These are phyloP conservation scores for Chironomus tentans DNA, from an alignment of 2,888 invertebrate genomes.

Conservation along the genomic window DNA sequence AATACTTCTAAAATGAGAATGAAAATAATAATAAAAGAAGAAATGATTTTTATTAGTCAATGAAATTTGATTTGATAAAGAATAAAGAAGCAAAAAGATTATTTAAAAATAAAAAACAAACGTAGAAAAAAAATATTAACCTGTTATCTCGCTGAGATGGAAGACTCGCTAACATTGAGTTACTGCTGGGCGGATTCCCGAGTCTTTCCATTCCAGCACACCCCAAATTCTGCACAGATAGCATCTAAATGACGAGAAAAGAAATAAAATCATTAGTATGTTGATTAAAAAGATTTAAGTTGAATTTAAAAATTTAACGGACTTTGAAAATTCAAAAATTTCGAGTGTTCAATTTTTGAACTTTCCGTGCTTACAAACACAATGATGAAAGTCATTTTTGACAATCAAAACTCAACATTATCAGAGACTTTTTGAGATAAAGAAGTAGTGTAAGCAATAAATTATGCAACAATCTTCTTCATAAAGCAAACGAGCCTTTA, in stretches of 20 bases:
- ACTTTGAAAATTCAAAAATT: too few species aligned
- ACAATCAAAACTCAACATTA: too few species aligned
- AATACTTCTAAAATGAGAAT: slow-evolving; percentile 20
- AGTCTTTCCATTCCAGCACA: slow-evolving; percentile 61
- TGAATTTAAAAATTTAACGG: background rate
- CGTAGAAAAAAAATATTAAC: too few species aligned
- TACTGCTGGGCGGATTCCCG: slow-evolving; percentile 45
- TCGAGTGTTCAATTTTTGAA: too few species aligned
- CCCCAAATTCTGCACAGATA: slow-evolving; percentile 64
- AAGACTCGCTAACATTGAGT: slow-evolving; percentile 43
- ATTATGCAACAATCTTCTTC: too few species aligned
- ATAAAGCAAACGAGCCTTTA: too few species aligned
- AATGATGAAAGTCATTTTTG: too few species aligned
- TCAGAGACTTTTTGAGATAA: too few species aligned
- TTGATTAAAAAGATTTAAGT: too few species aligned
- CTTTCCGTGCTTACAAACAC: too few species aligned
- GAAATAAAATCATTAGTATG: background rate
- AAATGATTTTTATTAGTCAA: background rate
- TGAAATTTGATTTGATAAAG: background rate
- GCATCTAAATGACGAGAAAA: slow-evolving; percentile 55
- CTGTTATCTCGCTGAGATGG: slow-evolving; percentile 36
- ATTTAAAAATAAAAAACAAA: background rate
- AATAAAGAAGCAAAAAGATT: background rate
- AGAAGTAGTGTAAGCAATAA: too few species aligned
- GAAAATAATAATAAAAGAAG: background rate